phyloP scores from a whole-genome alignment of 2,888 invertebrate species.

The Nymphalis polychloros region DNA sequence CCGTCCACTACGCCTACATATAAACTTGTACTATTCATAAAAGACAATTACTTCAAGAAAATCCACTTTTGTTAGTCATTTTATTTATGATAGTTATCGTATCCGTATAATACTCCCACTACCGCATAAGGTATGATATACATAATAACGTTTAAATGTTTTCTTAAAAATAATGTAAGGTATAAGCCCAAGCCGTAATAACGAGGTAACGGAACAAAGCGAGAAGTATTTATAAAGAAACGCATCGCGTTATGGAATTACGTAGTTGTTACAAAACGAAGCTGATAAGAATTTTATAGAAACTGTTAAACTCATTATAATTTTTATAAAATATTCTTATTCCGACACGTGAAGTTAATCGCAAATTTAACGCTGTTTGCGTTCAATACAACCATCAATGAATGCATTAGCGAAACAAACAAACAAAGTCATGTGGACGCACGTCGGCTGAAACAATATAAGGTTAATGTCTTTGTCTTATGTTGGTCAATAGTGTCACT shows the following conservation, averaged over 20 bases:
- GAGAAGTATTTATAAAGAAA: background rate
- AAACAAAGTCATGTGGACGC: background rate
- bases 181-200: background rate
- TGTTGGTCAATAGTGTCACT: constrained; percentile 4
- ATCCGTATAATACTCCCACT: constrained; percentile 10
- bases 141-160: constrained; percentile 5
- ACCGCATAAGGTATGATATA: constrained; percentile 1
- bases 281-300: constrained; percentile 2
- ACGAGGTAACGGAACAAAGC: constrained; percentile 1
- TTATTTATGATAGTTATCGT: constrained; percentile 12
- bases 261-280: background rate
- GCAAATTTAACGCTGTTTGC: background rate
- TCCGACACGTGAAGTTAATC: constrained; percentile 3
- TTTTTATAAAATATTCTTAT: background rate
- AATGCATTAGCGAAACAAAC: background rate
- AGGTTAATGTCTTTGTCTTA: constrained; percentile 5
- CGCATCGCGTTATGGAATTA: background rate
- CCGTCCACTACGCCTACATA: too few species aligned
- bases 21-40: background rate
- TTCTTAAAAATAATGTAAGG: constrained; percentile 2
- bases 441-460: background rate
- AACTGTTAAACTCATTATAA: background rate
- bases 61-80: constrained; percentile 6
- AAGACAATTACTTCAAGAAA: background rate
- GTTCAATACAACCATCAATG: constrained; percentile 4